Base-by-base conservation (phyloP, 2,113 vertebrate species). In the Saccopteryx bilineata region DNA sequence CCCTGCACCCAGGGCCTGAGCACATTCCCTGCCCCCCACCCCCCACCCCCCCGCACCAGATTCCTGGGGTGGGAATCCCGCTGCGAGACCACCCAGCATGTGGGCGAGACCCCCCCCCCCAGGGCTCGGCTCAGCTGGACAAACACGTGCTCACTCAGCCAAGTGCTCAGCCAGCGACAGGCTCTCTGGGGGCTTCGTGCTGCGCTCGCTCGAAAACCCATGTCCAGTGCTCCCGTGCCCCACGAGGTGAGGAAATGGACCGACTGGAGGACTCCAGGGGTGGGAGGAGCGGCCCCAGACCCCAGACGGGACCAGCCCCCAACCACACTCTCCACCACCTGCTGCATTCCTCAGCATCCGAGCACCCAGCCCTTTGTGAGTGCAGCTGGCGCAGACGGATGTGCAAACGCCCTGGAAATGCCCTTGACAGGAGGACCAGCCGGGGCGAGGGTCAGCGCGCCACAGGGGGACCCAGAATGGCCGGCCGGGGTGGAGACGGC, bases 301-400 rank as follows among this genome's bases (percentile, higher is more conserved):
- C 39, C 39, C 39, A 39, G 39, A 39, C 39, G 50, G 33, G 5
- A 7, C 46, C 50, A 11, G 33, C 82, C 39, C 39, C 39, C 39
- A 39, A 3, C 39, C 39, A 39, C 0, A 0, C 39, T 24, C 18
- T 24, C 78, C 10, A 31, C 31, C 28, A 39, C n/a, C 4, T 5
- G 2, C 17, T 1, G 26, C 6, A 0, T 2, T n/a, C 54, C 33
- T 65, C 33, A 24, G 9, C 65, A 8, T 2, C 54, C 50, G 0
- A 24, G 33, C 65, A 60, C 39, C 15, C 33, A 15, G 9, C 11
- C 39, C 9, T 15, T 21, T 50, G 48, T 9, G n/a, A 46, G 65
- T 5, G 0, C 5, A n/a, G 18, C 39, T 39, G 39, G 39, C 39
- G 39, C 39, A 39, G 39, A 39, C 39, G 39, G 39, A 39, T 39